Evolutionary conservation across 1,140 invertebrate genomes (phyloP), one percentile per base, ranked within the genome.

Genomic region (Bemisia tabaci): DNA sequence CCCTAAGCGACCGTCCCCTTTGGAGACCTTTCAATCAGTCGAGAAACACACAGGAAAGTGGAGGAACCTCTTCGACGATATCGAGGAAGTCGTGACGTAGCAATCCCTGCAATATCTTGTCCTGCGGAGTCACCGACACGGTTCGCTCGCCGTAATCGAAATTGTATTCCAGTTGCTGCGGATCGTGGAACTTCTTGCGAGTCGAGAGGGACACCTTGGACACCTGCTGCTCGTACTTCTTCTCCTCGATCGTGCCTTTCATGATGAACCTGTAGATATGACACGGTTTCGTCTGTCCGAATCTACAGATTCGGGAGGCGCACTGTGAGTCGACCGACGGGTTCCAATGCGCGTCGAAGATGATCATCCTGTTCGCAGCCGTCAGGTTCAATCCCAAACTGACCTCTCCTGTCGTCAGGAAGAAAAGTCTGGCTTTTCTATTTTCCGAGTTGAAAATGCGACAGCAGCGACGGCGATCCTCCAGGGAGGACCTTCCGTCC

Each of bases 271-370:
- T 66, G 17, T 68, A 65, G n/a, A 68, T 62, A 62, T 26, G 66
- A 25, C 62, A 65, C 1, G 60, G 62, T 27, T 68, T 68, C 22
- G 33, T 63, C 17, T 68, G 67, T 22, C 67, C 67, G 59, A 68
- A 62, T 33, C 67, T 24, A 26, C 62, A 33, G 26, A 60, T 65
- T 62, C 67, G 58, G 58, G 63, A 67, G 17, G 64, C 63, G 5
- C 61, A 60, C 61, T 69, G 68, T 39, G 60, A n/a, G 12, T 96
- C 94, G 76, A 93, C 87, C 0, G 89, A 88, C 2, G 92, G 92
- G 79, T 95, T 95, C 92, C 92, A 95, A 0, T 88, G 92, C 0
- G 90, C 91, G 78, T 95, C 93, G 71, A 96, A 85, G 62, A 96
- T 89, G 48, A 96, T 87, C 17, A 94, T 91, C 68, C 93, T 80